Evolutionary conservation across 1,140 invertebrate species (phyloP), one percentile per base, ranked within the genome.

Genomic region (Campoletis sonorensis): DNA sequence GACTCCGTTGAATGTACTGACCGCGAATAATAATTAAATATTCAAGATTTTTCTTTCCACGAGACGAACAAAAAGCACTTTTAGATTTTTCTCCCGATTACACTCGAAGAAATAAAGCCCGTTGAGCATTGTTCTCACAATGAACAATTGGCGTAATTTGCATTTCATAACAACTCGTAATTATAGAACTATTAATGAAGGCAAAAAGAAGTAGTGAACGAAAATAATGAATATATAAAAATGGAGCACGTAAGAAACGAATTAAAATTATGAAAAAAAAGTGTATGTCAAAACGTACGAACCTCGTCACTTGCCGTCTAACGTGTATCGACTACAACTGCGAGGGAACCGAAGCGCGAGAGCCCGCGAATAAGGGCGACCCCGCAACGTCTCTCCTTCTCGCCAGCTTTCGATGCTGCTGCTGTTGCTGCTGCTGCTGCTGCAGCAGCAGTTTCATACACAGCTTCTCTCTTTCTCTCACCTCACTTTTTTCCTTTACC

Each of bases 321-420:
- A 81, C 84, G 83, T 86, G 81, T 86, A 87, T 87, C 84, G 83
- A 87, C 83, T 86, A 82, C 67, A 70, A 87, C 85, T 85, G 81
- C 81, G 80, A 76, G 80, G 71, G 78, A 83, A 79, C 80, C 70
- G 72, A 75, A 75, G 72, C 72, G 23, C 61, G 23, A 64, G 72
- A 82, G 79, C 64, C 49, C 54, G 82, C 54, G 83, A 82, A 85
- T 79, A 81, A 86, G 73, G 81, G 80, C 67, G 83, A 85, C 72
- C 72, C 72, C 49, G 26, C 72, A 23, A 27, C 67, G n/a, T 18
- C 30, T 70, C 72, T 75, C 72, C 26, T 54, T 27, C 37, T 83
- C 81, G 84, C 81, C 81, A 82, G 71, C 27, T 70, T 70, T 70
- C 27, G 67, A n/a, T 64, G 21, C 61, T 27, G 23, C 61, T 70